Evolutionary conservation across 2,888 invertebrate species (phyloP).

Genomic region (Nemotelus nigrinus): DNA sequence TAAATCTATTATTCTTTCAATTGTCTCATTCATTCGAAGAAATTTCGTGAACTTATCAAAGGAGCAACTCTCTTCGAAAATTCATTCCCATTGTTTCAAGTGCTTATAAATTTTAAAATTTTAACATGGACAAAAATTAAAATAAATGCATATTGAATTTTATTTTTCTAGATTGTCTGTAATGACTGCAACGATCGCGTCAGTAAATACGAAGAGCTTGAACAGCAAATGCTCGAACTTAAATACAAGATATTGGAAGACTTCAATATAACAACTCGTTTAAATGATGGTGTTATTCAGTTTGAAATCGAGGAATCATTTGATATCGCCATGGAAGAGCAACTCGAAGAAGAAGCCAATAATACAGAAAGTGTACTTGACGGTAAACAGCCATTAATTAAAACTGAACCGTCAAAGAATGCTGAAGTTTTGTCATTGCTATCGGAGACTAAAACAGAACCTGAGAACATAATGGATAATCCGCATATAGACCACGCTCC

Average conservation of each 20-base stretch:
- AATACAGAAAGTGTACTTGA: conserved; percentile 41
- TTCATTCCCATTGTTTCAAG: too few species aligned
- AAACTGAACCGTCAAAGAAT: not conserved
- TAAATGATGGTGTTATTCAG: conserved; percentile 53
- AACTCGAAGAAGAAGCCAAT: conserved; percentile 54
- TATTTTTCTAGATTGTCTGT: conserved; percentile 67
- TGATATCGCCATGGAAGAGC: conserved; percentile 52
- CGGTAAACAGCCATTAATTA: not conserved
- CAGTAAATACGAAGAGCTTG: conserved; percentile 71
- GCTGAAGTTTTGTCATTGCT: conserved; percentile 7
- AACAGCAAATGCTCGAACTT: conserved; percentile 67
- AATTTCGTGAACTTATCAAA: too few species aligned
- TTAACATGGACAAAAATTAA: too few species aligned
- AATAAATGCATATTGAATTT: too few species aligned
- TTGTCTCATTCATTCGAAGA: too few species aligned
- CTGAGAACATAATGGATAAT: not conserved
- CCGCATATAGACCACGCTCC: not conserved
- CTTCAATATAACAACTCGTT: conserved; percentile 64
- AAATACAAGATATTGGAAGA: conserved; percentile 67
- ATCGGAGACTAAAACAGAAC: not conserved
- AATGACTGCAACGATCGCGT: conserved; percentile 74
- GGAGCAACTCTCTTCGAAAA: too few species aligned
- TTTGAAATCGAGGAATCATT: conserved; percentile 53
- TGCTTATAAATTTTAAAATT: too few species aligned
- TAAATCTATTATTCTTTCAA: too few species aligned